Base-by-base conservation (phyloP, 2,797 vertebrate species). In the Eleutherodactylus coqui region DNA sequence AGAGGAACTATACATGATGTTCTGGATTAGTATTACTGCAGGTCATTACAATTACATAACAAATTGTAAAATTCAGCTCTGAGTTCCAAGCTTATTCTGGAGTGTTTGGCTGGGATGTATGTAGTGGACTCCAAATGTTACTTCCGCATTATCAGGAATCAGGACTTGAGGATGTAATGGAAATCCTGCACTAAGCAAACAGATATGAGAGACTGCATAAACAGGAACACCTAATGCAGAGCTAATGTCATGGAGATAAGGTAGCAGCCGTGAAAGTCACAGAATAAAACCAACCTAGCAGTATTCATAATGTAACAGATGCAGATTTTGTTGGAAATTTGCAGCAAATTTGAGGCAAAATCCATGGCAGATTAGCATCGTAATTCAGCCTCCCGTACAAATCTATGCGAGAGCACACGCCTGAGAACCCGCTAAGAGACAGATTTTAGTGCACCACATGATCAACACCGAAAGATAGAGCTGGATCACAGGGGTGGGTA, bases 111-210 rank as follows among this genome's bases (percentile, higher is more conserved):
- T 64, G n/a, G 34, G 10, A 41, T 43, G 10, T 5, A 6, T 70
- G 32, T 7, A 32, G 10, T 64, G 27, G 34, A 34, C 13, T 16
- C 6, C 19, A 29, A 43, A 43, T 14, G 4, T 21, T 7, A 45
- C 32, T 64, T 79, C 27, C 55, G 29, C 64, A 16, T 64, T 45
- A 62, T 43, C 9, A 11, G 27, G 58, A 32, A 64, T 27, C 2
- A 62, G 41, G 36, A 10, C 19, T 27, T 49, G 27, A 32, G 21
- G 16, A 1, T 79, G 51, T 49, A 47, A 47, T 67, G 43, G 58
- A 80, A 80, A 80, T 62, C 21, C 24, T 80, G 36, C 38, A 67
- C 78, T 80, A 49, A 80, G 29, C 17, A 67, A 34, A 80, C 41
- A 79, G 32, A 64, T 41, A 47, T 19, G 6, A 45, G 58, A 62